These are phyloP conservation scores for Dinothrombium tinctorium DNA, from an alignment of 1,140 invertebrate species.

Conservation along the genomic window DNA sequence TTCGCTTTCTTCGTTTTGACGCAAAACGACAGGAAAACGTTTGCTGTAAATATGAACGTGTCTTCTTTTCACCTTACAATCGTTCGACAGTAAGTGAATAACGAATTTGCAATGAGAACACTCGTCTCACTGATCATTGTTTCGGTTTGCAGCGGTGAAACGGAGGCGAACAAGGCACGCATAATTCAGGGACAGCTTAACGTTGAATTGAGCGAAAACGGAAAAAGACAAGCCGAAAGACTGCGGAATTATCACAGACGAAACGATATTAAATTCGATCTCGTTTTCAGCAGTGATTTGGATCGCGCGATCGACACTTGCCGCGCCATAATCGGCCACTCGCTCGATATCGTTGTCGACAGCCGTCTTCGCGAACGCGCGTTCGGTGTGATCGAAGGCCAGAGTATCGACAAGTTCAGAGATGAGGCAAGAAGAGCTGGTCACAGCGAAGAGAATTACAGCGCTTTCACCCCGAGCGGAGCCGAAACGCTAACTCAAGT, in stretches of 20 bases:
- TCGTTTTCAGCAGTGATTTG: conserved; percentile 8
- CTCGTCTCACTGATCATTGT: not conserved
- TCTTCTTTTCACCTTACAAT: too few species aligned
- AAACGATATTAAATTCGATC: not conserved
- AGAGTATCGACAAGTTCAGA: conserved; percentile 3
- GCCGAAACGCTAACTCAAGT: conserved; percentile 7
- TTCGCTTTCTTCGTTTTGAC: too few species aligned
- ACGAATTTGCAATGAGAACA: too few species aligned
- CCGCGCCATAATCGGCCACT: not conserved
- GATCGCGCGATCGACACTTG: conserved; percentile 8
- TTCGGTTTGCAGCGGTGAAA: conserved; percentile 8
- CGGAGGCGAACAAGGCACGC: conserved; percentile 4
- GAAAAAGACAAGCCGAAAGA: conserved; percentile 3
- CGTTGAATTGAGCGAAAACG: conserved; percentile 6
- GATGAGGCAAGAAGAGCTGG: not conserved
- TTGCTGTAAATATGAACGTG: too few species aligned
- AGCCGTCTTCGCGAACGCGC: conserved; percentile 5
- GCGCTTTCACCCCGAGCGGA: conserved; percentile 7
- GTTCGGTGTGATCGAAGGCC: conserved; percentile 9
- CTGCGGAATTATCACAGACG: not conserved
- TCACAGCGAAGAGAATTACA: not conserved
- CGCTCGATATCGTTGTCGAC: conserved; percentile 1
- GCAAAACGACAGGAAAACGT: too few species aligned
- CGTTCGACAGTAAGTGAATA: too few species aligned
- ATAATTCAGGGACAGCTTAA: conserved; percentile 11